Evolutionary conservation across 2,888 invertebrate species (phyloP).

Genomic region (Latheticus oryzae): DNA sequence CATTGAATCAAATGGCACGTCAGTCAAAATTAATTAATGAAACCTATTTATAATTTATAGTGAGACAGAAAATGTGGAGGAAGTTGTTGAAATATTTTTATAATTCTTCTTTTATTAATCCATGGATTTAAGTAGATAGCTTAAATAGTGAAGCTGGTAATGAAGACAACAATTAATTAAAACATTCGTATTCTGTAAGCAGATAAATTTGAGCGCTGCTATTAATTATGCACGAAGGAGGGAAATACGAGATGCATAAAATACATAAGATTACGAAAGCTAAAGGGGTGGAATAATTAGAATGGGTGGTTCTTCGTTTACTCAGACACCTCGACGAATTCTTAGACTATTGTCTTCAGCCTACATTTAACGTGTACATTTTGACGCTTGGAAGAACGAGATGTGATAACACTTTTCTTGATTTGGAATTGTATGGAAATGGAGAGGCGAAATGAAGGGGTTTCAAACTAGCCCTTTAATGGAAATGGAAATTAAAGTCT

Average conservation of each 20-base stretch:
- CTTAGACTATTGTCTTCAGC: slow-evolving; percentile 24
- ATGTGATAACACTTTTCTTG: too few relatives aligned
- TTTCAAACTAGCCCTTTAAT: too few relatives aligned
- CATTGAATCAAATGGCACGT: slow-evolving; percentile 29
- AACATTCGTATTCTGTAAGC: slow-evolving; percentile 54
- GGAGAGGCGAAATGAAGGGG: too few relatives aligned
- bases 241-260: slow-evolving; percentile 54
- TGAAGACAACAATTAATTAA: slow-evolving; percentile 56
- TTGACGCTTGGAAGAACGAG: too few relatives aligned
- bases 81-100: slow-evolving; percentile 14
- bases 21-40: slow-evolving; percentile 33
- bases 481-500: too few relatives aligned
- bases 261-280: slow-evolving; percentile 52
- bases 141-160: slow-evolving; percentile 42
- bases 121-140: slow-evolving; percentile 17
- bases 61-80: not conserved
- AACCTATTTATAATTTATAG: slow-evolving; percentile 29
- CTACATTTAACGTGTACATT: slow-evolving; percentile 29
- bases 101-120: slow-evolving; percentile 23
- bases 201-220: slow-evolving; percentile 51
- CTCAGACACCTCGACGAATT: slow-evolving; percentile 33
- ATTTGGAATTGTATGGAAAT: too few relatives aligned
- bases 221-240: slow-evolving; percentile 51
- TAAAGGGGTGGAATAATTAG: slow-evolving; percentile 43
- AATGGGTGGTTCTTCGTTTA: slow-evolving; percentile 34